Evolutionary conservation across 2,113 vertebrate species (phyloP).

Genomic region (Clarias magur): DNA sequence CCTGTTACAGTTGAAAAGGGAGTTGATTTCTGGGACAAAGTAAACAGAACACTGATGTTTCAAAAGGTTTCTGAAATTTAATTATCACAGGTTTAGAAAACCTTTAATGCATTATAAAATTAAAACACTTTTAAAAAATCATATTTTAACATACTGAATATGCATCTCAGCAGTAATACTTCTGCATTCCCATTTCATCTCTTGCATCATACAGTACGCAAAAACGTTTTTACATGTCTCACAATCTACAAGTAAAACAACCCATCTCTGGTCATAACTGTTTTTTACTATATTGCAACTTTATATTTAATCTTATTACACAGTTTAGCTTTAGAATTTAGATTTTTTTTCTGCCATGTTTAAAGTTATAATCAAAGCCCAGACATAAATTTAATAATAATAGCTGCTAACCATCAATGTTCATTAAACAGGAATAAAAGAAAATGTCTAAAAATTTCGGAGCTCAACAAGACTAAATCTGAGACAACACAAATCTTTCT

Average conservation of each 20-base stretch:
- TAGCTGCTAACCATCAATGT: background rate
- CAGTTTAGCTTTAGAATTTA: background rate
- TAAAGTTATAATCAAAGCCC: background rate
- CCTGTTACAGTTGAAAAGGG: background rate
- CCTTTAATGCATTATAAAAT: background rate
- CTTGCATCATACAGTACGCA: background rate
- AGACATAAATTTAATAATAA: background rate
- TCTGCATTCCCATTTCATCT: background rate
- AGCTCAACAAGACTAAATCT: background rate
- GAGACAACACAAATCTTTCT: background rate
- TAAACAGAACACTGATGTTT: slow-evolving; percentile 3
- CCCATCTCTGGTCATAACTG: background rate
- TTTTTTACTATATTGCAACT: background rate
- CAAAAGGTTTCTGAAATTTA: background rate
- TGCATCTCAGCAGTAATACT: background rate
- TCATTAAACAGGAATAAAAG: background rate
- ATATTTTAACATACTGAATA: background rate
- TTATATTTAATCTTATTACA: background rate
- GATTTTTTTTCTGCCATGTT: background rate
- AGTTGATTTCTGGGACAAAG: background rate
- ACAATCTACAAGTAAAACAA: background rate
- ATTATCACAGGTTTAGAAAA: background rate
- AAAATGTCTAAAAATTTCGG: background rate
- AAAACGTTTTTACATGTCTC: background rate
- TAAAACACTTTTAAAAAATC: background rate